Conservation (phyloP, 2,113 vertebrate species). For the Gulo gulo region DNA sequence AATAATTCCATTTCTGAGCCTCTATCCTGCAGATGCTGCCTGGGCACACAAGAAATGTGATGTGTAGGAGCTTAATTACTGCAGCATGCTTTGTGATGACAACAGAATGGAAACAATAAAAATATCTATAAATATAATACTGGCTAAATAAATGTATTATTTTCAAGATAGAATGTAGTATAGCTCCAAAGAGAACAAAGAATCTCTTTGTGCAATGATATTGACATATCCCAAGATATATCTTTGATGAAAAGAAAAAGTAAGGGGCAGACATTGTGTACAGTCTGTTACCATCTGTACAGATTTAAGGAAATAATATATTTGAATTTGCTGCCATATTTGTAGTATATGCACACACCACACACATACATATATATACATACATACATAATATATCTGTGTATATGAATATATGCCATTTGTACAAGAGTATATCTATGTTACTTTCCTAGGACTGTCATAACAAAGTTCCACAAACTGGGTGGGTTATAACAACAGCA, state of each 20-base stretch:
- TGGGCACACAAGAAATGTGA: not conserved
- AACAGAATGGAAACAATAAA: not conserved
- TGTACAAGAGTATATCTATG: not conserved
- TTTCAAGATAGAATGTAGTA: not conserved
- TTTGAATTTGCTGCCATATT: not conserved
- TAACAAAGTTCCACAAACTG: not conserved
- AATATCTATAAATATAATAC: not conserved
- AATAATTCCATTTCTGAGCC: not conserved
- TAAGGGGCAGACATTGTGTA: not conserved
- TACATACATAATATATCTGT: not conserved
- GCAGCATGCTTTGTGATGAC: not conserved
- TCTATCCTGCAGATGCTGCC: not conserved
- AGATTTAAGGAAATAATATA: not conserved
- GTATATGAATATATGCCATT: not conserved
- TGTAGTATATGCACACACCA: not conserved
- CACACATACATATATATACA: not conserved
- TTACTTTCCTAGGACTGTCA: not conserved
- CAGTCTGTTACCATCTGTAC: not conserved
- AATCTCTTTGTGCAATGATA: not conserved
- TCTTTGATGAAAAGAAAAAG: not conserved
- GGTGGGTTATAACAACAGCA: not conserved
- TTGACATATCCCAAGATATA: not conserved
- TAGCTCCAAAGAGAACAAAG: not conserved
- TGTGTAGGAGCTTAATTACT: not conserved
- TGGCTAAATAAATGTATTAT: not conserved